These are phyloP conservation scores for Megaceryle torquata DNA, from an alignment of 2,113 vertebrate species.

Conservation along the genomic window DNA sequence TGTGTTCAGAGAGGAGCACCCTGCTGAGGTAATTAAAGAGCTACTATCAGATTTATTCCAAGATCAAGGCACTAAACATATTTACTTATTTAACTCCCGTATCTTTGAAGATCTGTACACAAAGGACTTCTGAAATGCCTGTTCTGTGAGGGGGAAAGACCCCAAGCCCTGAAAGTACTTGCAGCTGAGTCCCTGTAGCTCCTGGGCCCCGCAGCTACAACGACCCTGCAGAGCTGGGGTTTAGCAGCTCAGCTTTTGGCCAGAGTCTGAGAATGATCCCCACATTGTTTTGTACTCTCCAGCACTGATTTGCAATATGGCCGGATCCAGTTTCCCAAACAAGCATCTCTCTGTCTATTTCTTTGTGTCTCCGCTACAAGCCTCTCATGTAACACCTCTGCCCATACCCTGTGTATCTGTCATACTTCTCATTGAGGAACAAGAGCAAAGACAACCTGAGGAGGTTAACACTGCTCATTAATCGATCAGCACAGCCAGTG, in stretches of 20 bases:
- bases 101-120: background rate
- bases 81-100: background rate
- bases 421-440: background rate
- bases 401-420: background rate
- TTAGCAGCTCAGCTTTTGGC: background rate
- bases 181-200: background rate
- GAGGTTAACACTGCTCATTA: background rate
- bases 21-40: background rate
- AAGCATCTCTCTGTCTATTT: background rate
- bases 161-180: background rate
- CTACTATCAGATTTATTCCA: background rate
- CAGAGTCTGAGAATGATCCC: background rate
- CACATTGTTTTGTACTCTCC: background rate
- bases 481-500: background rate
- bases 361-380: background rate
- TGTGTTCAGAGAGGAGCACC: background rate
- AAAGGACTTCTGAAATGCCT: background rate
- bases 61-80: background rate
- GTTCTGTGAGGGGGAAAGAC: background rate
- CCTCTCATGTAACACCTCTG: background rate
- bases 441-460: background rate
- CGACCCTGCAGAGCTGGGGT: background rate
- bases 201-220: fast-evolving
- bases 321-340: background rate
- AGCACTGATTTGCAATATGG: fast-evolving